A percentile compares a stretch with the other conserved stretches of the same genome.
Conservation (phyloP, 2,797 vertebrate genomes). For the Chaunax sp. region DNA sequence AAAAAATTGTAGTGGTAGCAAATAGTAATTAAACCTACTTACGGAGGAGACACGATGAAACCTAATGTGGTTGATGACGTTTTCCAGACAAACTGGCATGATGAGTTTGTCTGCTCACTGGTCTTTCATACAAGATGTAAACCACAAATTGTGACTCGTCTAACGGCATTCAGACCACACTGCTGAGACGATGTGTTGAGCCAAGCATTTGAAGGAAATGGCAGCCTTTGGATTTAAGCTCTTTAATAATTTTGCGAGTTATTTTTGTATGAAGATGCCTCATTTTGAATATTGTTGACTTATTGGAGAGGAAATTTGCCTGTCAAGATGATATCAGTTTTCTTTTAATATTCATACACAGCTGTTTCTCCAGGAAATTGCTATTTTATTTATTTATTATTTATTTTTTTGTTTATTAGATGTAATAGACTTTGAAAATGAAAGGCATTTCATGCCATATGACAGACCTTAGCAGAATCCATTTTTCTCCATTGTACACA, state of each 20-base stretch:
- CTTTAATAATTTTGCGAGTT: conserved; percentile 73
- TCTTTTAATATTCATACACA: conserved; percentile 77
- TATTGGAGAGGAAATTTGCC: conserved; percentile 81
- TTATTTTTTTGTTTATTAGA: conserved; percentile 77
- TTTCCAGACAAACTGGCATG: conserved; percentile 26
- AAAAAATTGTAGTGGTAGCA: conserved; percentile 44
- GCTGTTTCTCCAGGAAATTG: conserved; percentile 80
- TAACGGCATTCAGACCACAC: conserved; percentile 18
- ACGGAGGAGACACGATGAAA: conserved; percentile 22
- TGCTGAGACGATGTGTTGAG: conserved; percentile 37
- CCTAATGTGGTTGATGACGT: conserved; percentile 29
- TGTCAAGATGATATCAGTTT: conserved; percentile 78
- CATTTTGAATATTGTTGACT: conserved; percentile 72
- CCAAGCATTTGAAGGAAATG: conserved; percentile 46
- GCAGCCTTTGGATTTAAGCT: conserved; percentile 51
- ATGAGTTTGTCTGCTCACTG: conserved; percentile 40
- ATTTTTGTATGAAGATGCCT: conserved; percentile 70
- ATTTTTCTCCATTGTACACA: conserved; percentile 46
- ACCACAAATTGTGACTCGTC: conserved; percentile 40
- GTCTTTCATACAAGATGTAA: conserved; percentile 33
- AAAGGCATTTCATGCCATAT: conserved; percentile 61
- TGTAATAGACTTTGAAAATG: conserved; percentile 76
- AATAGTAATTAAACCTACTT: conserved; percentile 36
- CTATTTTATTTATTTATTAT: conserved; percentile 79
- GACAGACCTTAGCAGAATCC: conserved; percentile 59